These are phyloP conservation scores for Propithecus coquereli DNA, from an alignment of 2,113 vertebrate species.

Conservation along the genomic window DNA sequence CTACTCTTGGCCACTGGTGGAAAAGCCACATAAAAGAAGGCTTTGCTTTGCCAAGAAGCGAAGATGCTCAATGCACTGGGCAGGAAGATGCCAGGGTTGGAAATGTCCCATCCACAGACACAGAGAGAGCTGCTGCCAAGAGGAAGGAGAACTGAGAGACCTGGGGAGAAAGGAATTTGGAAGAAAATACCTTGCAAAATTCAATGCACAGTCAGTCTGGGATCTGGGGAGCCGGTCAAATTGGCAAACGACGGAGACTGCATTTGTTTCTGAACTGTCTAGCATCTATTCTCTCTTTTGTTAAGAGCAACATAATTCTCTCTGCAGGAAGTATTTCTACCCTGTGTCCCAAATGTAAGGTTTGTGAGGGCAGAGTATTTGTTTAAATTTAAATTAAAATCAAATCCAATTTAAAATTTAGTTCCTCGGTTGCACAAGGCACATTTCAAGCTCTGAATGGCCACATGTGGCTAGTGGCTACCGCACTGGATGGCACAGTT, in stretches of 20 bases:
- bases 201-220: background rate
- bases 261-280: background rate
- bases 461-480: background rate
- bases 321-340: background rate
- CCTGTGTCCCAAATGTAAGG: background rate
- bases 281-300: background rate
- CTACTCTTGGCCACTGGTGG: background rate
- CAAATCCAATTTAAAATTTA: background rate
- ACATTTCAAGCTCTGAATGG: background rate
- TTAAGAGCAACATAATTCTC: background rate
- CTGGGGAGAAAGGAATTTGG: background rate
- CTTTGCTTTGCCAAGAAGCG: background rate
- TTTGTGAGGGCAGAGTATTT: background rate
- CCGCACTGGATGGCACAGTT: too few relatives aligned
- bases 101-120: background rate
- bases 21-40: background rate
- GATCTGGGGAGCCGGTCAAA: background rate
- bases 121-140: too few relatives aligned
- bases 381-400: background rate
- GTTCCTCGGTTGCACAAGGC: background rate
- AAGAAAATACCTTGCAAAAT: background rate
- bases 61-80: background rate
- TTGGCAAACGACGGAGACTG: background rate
- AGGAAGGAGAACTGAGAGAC: background rate
- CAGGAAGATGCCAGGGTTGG: background rate